Conservation (phyloP, 2,113 vertebrate species). For the Noctilio leporinus region DNA sequence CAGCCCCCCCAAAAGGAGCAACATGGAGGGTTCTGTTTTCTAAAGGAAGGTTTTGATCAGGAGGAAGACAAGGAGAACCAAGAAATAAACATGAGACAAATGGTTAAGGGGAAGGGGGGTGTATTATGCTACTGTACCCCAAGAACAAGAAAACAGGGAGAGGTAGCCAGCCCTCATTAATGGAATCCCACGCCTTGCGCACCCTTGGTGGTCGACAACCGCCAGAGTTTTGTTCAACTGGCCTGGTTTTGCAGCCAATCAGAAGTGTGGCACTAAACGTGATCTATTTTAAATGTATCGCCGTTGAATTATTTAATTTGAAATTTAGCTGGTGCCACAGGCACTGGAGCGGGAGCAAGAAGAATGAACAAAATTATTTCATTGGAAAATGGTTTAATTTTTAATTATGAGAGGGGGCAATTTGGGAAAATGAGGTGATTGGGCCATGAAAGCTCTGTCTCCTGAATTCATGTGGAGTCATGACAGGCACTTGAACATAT, state of each 20-base stretch:
- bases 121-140: neutral
- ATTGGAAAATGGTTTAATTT: conserved; percentile 72
- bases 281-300: conserved; percentile 72
- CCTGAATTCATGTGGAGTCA: neutral
- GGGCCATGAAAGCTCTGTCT: conserved; percentile 24
- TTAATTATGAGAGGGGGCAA: conserved; percentile 67
- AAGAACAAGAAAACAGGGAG: neutral
- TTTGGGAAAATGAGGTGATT: conserved; percentile 47
- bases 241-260: conserved; percentile 59
- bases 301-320: conserved; percentile 73
- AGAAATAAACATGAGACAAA: conserved; percentile 34
- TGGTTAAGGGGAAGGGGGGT: neutral
- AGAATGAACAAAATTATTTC: conserved; percentile 73
- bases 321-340: conserved; percentile 74
- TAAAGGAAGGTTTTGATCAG: conserved; percentile 8
- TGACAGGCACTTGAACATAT: neutral
- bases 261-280: conserved; percentile 50
- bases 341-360: conserved; percentile 55
- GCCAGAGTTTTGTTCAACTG: neutral
- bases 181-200: neutral
- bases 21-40: neutral
- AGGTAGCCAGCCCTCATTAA: neutral
- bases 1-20: neutral
- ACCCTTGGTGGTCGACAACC: conserved; percentile 10
- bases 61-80: neutral